These are phyloP conservation scores for Felis chaus DNA, from an alignment of 2,113 vertebrate genomes.

Conservation along the genomic window DNA sequence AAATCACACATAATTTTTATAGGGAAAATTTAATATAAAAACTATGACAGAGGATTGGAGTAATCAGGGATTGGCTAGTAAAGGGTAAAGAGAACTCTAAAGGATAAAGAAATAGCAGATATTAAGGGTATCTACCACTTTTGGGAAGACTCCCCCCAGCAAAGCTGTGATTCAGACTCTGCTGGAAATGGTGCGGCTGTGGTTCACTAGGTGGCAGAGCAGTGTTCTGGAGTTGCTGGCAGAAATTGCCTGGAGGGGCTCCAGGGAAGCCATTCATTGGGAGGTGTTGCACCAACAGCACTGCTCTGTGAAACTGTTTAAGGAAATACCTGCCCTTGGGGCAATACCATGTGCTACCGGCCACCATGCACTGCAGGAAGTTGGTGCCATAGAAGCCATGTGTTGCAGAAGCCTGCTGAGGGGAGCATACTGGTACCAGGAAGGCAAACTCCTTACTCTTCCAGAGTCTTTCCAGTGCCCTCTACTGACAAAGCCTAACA, in stretches of 20 bases:
- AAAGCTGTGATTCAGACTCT: not conserved
- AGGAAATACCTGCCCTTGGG: not conserved
- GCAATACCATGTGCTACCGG: not conserved
- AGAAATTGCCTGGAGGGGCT: not conserved
- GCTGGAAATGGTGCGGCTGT: not conserved
- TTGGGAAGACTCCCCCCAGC: not conserved
- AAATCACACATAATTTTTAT: not conserved
- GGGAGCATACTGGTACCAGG: not conserved
- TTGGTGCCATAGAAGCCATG: not conserved
- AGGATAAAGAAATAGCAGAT: not conserved
- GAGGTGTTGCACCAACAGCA: too few relatives aligned
- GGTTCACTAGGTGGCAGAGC: not conserved
- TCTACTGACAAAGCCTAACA: not conserved
- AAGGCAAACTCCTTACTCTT: not conserved
- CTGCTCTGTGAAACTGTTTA: not conserved
- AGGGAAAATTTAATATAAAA: constrained; percentile 1
- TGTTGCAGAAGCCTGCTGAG: not conserved
- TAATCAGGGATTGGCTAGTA: not conserved
- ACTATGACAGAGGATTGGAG: not conserved
- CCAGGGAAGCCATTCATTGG: not conserved
- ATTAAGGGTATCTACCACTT: not conserved
- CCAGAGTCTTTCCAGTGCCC: not conserved
- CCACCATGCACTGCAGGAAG: not conserved
- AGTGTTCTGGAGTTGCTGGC: not conserved
- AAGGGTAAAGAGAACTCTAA: not conserved